Conservation (phyloP, 2,113 vertebrate species). For the Plectropomus leopardus region DNA sequence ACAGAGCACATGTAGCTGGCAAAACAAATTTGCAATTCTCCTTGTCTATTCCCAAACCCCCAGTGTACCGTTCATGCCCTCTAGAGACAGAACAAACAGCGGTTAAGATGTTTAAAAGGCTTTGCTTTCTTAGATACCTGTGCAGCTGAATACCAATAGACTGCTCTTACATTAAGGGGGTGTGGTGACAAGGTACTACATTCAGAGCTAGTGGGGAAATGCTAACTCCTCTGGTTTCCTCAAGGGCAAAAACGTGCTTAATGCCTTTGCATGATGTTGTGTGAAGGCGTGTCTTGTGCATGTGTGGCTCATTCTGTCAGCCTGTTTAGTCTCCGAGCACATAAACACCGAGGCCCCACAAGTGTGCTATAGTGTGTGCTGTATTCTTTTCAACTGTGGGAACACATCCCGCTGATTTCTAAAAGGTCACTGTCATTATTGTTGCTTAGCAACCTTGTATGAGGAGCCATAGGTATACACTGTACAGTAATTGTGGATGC, state of each 20-base stretch:
- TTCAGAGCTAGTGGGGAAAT: constrained; percentile 69
- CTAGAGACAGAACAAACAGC: constrained; percentile 85
- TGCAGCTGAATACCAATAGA: constrained; percentile 85
- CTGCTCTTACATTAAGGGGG: constrained; percentile 75
- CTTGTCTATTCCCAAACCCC: constrained; percentile 82
- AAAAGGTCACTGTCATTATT: constrained; percentile 89
- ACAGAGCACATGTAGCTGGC: constrained; percentile 75
- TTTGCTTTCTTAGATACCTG: constrained; percentile 83
- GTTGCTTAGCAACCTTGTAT: constrained; percentile 87
- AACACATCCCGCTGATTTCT: constrained; percentile 81
- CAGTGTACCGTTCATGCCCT: constrained; percentile 79
- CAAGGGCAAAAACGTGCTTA: constrained; percentile 79
- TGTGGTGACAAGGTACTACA: constrained; percentile 69
- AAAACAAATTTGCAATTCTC: constrained; percentile 85
- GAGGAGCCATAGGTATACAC: constrained; percentile 69
- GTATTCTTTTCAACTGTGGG: constrained; percentile 67
- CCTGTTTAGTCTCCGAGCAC: constrained; percentile 39
- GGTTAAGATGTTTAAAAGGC: constrained; percentile 86
- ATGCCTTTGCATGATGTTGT: constrained; percentile 61
- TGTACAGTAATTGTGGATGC: constrained; percentile 55
- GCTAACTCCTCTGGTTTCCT: constrained; percentile 77
- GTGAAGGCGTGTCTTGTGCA: constrained; percentile 41
- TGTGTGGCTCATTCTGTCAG: constrained; percentile 41
- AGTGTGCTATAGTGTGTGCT: constrained; percentile 55
- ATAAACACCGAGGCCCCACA: constrained; percentile 61